Base-by-base conservation (phyloP, 2,797 vertebrate genomes). In the Tinamus major region DNA sequence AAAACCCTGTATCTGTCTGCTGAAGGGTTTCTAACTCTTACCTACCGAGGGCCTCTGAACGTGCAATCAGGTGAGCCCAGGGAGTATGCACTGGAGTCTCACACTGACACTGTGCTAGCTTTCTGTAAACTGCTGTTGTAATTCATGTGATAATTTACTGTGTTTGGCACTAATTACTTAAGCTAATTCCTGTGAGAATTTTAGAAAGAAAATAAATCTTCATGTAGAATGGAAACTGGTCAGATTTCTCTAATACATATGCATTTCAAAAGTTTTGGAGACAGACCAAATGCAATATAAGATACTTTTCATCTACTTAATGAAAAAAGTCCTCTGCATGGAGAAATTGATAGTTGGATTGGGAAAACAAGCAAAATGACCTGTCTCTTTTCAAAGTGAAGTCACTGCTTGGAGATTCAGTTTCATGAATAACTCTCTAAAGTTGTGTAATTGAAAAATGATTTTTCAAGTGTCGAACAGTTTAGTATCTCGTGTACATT, bases 1-100 rank as follows among this genome's bases (percentile, higher is more conserved):
- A 98, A 94, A 84, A 98, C 93, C 27, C 98, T 99, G 5, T 97
- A 98, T 87, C 97, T 99, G 27, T 99, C 99, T 95, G 97, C 98
- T 0, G 98, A 98, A 53, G 98, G 98, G 1, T 97, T 98, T 61
- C 96, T 99, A 4, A 98, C 98, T 3, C 98, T 99, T 17, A 98
- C 97, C 2, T 99, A 99, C 80, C 98, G 94, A 80, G 99, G 99
- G 13, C 71, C 23, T 31, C 46, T 97, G 90, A 93, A 94, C 10
- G 41, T 46, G 5, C 10, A 81, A 13, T 96, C 93, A 96, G 98
- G 99, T 99, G 90, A 97, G 96, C 79, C 76, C 42, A 10, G 53
- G 49, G 63, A 35, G 10, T 35, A 19, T 0, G 1, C 10, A 11
- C 19, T 35, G 29, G 35, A 68, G 14, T 35, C n/a, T 20, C 31